Evolutionary conservation across 2,888 invertebrate genomes (phyloP).

Genomic region (Drosophila borborema): DNA sequence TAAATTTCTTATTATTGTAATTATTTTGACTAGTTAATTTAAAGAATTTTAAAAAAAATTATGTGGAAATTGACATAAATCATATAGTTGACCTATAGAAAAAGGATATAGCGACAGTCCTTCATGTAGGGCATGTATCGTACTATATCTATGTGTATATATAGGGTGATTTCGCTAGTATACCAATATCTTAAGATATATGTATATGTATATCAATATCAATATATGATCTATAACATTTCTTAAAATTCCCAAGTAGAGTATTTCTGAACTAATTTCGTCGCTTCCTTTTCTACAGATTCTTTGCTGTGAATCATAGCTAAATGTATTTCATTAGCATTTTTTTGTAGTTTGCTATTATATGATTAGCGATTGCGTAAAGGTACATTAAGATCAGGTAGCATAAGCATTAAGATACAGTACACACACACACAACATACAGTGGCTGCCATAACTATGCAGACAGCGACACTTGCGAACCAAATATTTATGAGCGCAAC

Average conservation of each 20-base stretch:
- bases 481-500: conserved; percentile 10
- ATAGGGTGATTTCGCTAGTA: no score
- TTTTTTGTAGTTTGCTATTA: conserved; percentile 27
- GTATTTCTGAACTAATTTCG: not conserved
- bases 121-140: no score
- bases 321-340: conserved; percentile 47
- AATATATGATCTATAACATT: not conserved
- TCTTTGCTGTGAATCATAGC: conserved; percentile 7
- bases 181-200: no score
- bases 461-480: conserved; percentile 18
- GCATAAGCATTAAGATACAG: not conserved
- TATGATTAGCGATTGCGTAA: conserved; percentile 38
- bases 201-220: no score
- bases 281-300: not conserved
- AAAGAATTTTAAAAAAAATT: no score
- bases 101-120: no score
- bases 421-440: conserved; percentile 8
- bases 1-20: no score
- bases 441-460: conserved; percentile 41
- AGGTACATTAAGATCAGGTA: conserved; percentile 15
- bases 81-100: no score
- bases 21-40: no score
- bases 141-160: no score
- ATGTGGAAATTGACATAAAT: no score
- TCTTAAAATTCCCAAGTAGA: not conserved